Conservation (phyloP, 2,888 invertebrate genomes). For the Dorcus parallelipipedus region DNA sequence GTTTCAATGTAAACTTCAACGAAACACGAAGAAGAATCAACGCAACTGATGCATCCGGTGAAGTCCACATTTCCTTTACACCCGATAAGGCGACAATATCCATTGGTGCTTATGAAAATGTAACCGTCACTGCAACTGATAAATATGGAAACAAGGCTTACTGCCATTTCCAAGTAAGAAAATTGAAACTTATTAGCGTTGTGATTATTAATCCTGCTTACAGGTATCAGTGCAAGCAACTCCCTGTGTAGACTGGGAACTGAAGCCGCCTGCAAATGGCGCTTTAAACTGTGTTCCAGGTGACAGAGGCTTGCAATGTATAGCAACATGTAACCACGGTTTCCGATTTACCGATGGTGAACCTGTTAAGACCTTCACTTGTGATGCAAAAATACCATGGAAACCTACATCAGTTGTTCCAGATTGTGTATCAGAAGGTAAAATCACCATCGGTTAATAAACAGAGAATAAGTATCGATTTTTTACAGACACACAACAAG, state of each 20-base stretch:
- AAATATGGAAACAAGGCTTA: constrained; percentile 83
- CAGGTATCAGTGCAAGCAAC: constrained; percentile 86
- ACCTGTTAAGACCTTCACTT: constrained; percentile 81
- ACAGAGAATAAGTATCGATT: constrained; percentile 7
- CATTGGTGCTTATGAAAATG: constrained; percentile 86
- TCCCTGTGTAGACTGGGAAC: constrained; percentile 92
- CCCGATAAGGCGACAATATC: constrained; percentile 82
- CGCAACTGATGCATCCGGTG: constrained; percentile 83
- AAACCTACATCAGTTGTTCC: constrained; percentile 86
- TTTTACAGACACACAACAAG: constrained; percentile 78
- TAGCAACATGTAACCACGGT: constrained; percentile 85
- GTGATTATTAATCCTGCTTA: constrained; percentile 13
- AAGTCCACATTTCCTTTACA: constrained; percentile 76
- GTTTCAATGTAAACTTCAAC: constrained; percentile 87
- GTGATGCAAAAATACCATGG: constrained; percentile 80
- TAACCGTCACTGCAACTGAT: constrained; percentile 85
- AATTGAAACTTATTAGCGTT: neutral
- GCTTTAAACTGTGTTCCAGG: constrained; percentile 82
- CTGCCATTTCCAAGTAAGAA: constrained; percentile 82
- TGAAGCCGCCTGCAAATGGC: constrained; percentile 85
- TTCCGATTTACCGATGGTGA: constrained; percentile 90
- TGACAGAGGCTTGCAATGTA: constrained; percentile 80
- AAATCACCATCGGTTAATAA: neutral
- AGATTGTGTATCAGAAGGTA: constrained; percentile 83
- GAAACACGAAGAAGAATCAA: constrained; percentile 82